Conservation (phyloP, 2,888 invertebrate species). For the Ceraclea dissimilis region DNA sequence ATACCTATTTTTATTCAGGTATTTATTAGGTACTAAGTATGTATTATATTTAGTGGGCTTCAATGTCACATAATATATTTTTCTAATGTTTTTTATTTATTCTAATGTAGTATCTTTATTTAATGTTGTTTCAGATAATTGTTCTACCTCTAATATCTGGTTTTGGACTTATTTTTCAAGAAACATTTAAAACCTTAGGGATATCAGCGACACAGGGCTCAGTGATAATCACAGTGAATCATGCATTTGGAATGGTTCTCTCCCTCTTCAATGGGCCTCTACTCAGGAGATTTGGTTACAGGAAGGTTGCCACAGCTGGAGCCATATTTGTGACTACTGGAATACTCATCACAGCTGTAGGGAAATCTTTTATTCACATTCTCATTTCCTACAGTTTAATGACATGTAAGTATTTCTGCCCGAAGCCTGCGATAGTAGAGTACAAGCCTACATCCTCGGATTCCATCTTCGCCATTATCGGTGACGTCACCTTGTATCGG, state of each 20-base stretch:
- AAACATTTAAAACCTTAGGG: constrained; percentile 49
- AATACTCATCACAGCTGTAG: constrained; percentile 51
- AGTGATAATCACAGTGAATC: constrained; percentile 57
- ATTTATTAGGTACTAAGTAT: too few species aligned
- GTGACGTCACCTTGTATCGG: too few species aligned
- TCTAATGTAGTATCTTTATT: not conserved
- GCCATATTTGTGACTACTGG: constrained; percentile 49
- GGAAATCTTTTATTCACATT: constrained; percentile 50
- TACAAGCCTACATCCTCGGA: too few species aligned
- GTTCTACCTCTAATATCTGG: constrained; percentile 54
- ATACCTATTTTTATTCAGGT: too few species aligned
- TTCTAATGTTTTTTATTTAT: not conserved
- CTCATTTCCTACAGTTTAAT: constrained; percentile 60
- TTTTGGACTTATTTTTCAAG: constrained; percentile 61
- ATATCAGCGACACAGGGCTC: constrained; percentile 55
- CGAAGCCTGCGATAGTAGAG: too few species aligned
- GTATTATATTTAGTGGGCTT: too few species aligned
- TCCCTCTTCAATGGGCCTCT: constrained; percentile 60
- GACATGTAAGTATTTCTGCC: constrained; percentile 52
- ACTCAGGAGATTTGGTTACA: constrained; percentile 53
- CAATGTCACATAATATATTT: too few species aligned
- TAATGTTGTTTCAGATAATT: constrained; percentile 40
- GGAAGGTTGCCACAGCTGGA: constrained; percentile 55
- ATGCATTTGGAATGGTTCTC: constrained; percentile 59
- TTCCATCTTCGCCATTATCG: too few species aligned